A percentile compares a stretch with the other conserved stretches of the same genome.
Evolutionary conservation across 2,797 vertebrate genomes (phyloP).

Genomic region (Fistularia tabacaria): DNA sequence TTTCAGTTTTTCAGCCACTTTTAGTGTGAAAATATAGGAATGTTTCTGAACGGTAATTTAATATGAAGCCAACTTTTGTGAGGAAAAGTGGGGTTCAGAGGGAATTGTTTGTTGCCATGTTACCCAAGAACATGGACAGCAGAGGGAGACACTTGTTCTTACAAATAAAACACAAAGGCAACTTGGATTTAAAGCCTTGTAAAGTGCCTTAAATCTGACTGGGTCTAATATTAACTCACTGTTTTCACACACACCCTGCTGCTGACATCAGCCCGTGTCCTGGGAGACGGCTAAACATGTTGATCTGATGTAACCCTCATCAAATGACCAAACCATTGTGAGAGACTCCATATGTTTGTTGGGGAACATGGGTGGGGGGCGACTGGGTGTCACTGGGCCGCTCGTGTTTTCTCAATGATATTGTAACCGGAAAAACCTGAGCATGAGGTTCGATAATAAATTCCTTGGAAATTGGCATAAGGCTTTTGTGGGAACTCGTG

Average conservation of each 20-base stretch:
- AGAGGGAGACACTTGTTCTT: conserved; percentile 22
- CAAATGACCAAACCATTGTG: background rate
- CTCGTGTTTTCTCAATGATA: background rate
- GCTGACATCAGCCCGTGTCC: background rate
- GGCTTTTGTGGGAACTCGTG: background rate
- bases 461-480: background rate
- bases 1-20: too few species aligned
- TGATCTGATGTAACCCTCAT: conserved; percentile 19
- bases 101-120: background rate
- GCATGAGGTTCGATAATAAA: too few species aligned
- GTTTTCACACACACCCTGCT: background rate
- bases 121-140: background rate
- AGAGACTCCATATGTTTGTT: conserved; percentile 2
- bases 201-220: too few species aligned
- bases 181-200: too few species aligned
- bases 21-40: background rate
- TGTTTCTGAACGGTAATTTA: background rate
- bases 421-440: background rate
- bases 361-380: background rate
- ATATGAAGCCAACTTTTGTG: background rate
- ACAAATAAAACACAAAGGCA: too few species aligned
- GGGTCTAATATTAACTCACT: background rate
- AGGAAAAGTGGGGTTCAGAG: background rate
- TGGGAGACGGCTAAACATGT: conserved; percentile 20
- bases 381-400: background rate